Evolutionary conservation across 53 echinoderm and acorn worm species (phyloP).

Genomic region (Astropecten irregularis): DNA sequence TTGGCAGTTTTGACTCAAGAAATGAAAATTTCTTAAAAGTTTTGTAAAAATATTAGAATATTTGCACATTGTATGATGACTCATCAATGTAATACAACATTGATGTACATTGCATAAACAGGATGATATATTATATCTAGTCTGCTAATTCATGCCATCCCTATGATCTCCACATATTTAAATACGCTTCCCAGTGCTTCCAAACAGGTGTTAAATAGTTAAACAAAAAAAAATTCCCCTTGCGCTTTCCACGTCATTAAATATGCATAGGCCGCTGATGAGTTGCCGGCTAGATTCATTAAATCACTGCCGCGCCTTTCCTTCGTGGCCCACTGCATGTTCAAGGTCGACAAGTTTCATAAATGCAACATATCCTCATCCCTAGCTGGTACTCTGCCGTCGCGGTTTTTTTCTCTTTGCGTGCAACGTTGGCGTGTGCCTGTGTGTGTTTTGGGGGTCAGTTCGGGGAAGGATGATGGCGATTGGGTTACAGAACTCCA

Average conservation of each 20-base stretch:
- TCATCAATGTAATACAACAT: too few species aligned
- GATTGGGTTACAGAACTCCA: constrained; percentile 50
- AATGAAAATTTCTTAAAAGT: too few species aligned
- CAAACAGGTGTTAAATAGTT: constrained; percentile 22
- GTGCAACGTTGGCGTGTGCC: background rate
- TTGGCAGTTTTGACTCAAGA: too few species aligned
- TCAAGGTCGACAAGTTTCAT: constrained; percentile 31
- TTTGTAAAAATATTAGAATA: too few species aligned
- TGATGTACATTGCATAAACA: too few species aligned
- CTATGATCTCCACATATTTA: too few species aligned
- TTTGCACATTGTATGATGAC: too few species aligned
- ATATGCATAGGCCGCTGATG: constrained; percentile 46
- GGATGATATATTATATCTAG: too few species aligned
- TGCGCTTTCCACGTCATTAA: constrained; percentile 40
- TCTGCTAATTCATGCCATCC: too few species aligned
- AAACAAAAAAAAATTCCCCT: constrained; percentile 26
- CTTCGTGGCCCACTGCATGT: background rate
- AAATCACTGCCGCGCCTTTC: constrained; percentile 30
- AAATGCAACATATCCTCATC: constrained; percentile 19
- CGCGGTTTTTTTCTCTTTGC: too few species aligned
- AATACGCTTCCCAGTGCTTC: background rate
- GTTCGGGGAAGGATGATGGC: too few species aligned
- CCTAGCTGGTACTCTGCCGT: too few species aligned
- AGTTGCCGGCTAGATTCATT: constrained; percentile 16
- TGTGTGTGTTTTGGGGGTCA: background rate